Percentiles rank a stretch among this genome's conserved stretches.
Conservation (phyloP, 2,888 invertebrate genomes). For the Agrotis clavis region DNA sequence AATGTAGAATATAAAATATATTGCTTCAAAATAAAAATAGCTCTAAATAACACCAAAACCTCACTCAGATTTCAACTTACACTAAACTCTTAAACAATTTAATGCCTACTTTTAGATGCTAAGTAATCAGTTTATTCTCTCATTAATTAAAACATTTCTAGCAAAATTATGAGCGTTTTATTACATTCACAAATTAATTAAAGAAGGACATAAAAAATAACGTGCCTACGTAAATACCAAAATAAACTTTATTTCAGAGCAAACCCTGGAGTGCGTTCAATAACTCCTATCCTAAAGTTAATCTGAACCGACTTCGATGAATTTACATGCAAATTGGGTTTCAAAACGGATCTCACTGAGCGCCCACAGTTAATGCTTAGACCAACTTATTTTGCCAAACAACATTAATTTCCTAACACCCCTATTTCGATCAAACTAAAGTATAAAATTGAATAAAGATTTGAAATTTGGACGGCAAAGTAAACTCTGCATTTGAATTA, state of each 20-base stretch:
- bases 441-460: conserved; percentile 46
- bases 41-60: background rate
- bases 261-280: conserved; percentile 70
- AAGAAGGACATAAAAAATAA: conserved; percentile 10
- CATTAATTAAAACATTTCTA: background rate
- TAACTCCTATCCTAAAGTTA: conserved; percentile 81
- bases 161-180: background rate
- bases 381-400: conserved; percentile 56
- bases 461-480: conserved; percentile 39
- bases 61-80: background rate
- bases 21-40: no score
- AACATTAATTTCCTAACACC: conserved; percentile 7
- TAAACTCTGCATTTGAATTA: conserved; percentile 73
- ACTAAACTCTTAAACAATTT: background rate
- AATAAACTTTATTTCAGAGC: conserved; percentile 45
- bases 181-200: conserved; percentile 29
- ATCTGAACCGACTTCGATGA: conserved; percentile 85
- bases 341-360: conserved; percentile 83
- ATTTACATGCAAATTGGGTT: conserved; percentile 90
- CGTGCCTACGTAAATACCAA: background rate
- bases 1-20: no score
- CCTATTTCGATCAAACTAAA: conserved; percentile 18
- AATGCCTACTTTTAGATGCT: background rate
- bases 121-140: background rate
- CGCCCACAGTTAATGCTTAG: conserved; percentile 81